phyloP scores from a whole-genome alignment of 2,888 invertebrate genomes.

The Ischnura elegans region DNA sequence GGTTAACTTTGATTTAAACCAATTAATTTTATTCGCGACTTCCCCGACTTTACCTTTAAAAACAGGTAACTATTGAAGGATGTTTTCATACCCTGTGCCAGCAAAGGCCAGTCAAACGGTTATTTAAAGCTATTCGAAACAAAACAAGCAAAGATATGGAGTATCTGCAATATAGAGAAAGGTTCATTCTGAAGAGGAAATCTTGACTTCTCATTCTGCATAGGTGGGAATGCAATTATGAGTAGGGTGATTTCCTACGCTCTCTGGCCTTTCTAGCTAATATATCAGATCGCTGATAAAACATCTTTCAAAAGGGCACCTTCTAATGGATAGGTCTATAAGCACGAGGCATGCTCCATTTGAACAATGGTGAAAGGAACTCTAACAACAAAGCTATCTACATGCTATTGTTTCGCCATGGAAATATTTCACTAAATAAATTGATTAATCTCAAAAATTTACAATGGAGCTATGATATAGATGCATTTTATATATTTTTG shows the following conservation, averaged over 20 bases:
- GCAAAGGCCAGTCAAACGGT: too few species aligned
- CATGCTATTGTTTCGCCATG: background rate
- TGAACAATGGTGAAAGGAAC: slow-evolving; percentile 39
- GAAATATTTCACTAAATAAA: background rate
- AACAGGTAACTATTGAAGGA: background rate
- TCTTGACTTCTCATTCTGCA: background rate
- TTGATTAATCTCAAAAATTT: background rate
- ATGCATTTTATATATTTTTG: too few species aligned
- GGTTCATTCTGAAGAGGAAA: background rate
- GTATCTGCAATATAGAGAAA: background rate
- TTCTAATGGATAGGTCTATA: background rate
- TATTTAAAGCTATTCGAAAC: too few species aligned
- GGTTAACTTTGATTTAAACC: too few species aligned
- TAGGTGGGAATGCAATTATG: background rate
- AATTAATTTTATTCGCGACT: too few species aligned
- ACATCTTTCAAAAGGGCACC: background rate
- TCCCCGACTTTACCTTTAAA: background rate
- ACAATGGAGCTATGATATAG: background rate
- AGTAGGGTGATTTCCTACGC: background rate
- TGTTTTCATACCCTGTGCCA: too few species aligned
- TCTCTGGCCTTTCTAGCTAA: background rate
- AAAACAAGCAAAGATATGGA: too few species aligned
- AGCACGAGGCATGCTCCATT: background rate
- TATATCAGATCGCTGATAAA: background rate
- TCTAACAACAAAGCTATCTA: background rate